Base-by-base conservation (phyloP, 2,888 invertebrate species). In the Melipona bicolor region DNA sequence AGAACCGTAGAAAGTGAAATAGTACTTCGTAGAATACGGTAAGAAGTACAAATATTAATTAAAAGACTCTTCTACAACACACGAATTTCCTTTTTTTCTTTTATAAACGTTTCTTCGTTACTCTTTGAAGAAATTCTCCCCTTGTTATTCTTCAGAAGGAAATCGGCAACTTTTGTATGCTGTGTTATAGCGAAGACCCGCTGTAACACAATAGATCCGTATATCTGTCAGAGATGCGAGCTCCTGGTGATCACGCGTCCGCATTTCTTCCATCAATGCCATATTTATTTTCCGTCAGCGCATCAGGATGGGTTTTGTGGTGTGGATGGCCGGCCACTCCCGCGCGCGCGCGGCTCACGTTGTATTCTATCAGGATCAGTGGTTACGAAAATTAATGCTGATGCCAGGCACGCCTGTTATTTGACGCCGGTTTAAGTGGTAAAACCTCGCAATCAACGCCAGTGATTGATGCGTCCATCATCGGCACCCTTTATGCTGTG, bases 351-450 rank as follows among this genome's bases (percentile, higher is more conserved):
- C 43, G 62, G 13, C 17, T 13, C 61, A 27, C 73, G 62, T 67
- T 74, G 86, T 86, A 86, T 86, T 78, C 86, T 76, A 61, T 61
- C 70, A 73, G 83, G 87, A 84, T 87, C 81, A 79, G 88, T 71
- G 84, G 87, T 81, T 87, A 80, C 87, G 89, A 89, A 88, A 88
- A 88, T 89, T 89, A 89, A 88, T 87, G 89, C 89, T 81, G 88
- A 85, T 87, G 87, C 87, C 87, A 85, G 85, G 69, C 61, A 64
- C 83, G 79, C 27, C 78, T 79, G 89, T 84, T 88, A 85, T 85
- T 89, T 79, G 87, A 85, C 79, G 79, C 83, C 78, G 81, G 87
- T 87, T 87, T 89, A 88, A 87, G 87, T 89, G 88, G 87, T 89
- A 89, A 89, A 89, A 89, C 87, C 89, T 89, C 78, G 84, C 89